A percentile compares a stretch with the other conserved stretches of the same genome.
phyloP scores from a whole-genome alignment of 2,113 vertebrate species.

The Hucho hucho region DNA sequence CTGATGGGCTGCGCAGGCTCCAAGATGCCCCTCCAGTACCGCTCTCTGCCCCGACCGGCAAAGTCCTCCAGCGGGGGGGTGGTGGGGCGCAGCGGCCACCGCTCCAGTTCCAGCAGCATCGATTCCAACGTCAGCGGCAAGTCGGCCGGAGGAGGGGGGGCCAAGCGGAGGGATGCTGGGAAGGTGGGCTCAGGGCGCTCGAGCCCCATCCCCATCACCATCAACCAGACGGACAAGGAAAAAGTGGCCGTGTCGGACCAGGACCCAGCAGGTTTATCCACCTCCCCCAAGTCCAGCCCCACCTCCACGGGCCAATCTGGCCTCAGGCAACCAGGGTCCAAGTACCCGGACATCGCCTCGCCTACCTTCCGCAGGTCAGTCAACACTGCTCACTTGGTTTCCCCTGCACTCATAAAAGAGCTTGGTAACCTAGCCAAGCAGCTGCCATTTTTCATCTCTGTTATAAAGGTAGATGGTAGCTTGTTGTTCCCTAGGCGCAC shows the following conservation, averaged over 20 bases:
- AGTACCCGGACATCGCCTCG: constrained; percentile 85
- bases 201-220: constrained; percentile 66
- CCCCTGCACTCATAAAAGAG: not conserved
- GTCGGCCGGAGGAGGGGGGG: constrained; percentile 68
- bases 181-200: constrained; percentile 78
- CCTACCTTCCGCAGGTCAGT: constrained; percentile 86
- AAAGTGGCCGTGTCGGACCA: constrained; percentile 55
- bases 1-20: constrained; percentile 67
- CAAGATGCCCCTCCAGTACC: constrained; percentile 82
- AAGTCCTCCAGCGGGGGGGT: constrained; percentile 74
- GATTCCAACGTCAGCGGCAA: constrained; percentile 78
- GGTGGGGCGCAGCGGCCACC: constrained; percentile 74
- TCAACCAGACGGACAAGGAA: constrained; percentile 83
- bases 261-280: constrained; percentile 77
- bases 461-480: not conserved
- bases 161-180: constrained; percentile 71
- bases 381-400: constrained; percentile 26
- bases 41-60: constrained; percentile 83
- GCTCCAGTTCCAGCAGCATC: constrained; percentile 80
- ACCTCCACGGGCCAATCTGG: constrained; percentile 85
- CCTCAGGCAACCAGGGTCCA: constrained; percentile 80
- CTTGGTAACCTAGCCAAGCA: not conserved
- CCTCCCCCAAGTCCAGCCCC: constrained; percentile 94
- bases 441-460: not conserved
- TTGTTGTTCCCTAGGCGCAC: not conserved